Conservation (phyloP, 2,113 vertebrate genomes). For the Crotalus horridus region DNA sequence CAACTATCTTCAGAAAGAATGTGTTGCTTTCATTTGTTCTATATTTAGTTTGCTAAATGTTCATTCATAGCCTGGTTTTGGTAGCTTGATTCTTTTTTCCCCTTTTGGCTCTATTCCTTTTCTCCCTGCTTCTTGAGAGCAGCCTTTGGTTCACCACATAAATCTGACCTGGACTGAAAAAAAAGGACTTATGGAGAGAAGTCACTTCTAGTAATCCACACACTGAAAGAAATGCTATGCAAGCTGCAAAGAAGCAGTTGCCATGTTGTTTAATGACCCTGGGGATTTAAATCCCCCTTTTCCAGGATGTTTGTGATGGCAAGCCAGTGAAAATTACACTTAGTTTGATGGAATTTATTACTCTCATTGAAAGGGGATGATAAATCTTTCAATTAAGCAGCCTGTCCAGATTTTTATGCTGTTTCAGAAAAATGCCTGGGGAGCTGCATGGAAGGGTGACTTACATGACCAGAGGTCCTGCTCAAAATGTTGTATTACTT, state of each 20-base stretch:
- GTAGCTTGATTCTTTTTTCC: background rate
- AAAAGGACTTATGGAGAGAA: background rate
- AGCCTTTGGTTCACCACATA: background rate
- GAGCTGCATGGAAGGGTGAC: background rate
- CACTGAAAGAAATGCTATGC: background rate
- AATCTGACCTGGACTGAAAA: background rate
- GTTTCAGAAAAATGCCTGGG: background rate
- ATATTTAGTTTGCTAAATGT: background rate
- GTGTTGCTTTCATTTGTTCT: background rate
- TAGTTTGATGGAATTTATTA: background rate
- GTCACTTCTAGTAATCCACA: background rate
- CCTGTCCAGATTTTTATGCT: background rate
- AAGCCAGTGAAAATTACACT: background rate
- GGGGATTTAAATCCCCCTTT: background rate
- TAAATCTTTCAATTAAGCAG: slow-evolving; percentile 1
- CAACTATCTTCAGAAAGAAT: background rate
- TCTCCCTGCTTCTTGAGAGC: background rate
- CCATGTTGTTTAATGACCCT: background rate
- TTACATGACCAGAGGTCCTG: background rate
- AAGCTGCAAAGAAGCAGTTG: background rate
- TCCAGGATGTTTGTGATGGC: background rate
- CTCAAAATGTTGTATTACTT: background rate
- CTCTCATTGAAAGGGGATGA: background rate
- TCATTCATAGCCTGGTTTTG: background rate
- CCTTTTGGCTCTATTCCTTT: background rate